phyloP scores from a whole-genome alignment of 2,113 vertebrate genomes.

The Manacus vitellinus region DNA sequence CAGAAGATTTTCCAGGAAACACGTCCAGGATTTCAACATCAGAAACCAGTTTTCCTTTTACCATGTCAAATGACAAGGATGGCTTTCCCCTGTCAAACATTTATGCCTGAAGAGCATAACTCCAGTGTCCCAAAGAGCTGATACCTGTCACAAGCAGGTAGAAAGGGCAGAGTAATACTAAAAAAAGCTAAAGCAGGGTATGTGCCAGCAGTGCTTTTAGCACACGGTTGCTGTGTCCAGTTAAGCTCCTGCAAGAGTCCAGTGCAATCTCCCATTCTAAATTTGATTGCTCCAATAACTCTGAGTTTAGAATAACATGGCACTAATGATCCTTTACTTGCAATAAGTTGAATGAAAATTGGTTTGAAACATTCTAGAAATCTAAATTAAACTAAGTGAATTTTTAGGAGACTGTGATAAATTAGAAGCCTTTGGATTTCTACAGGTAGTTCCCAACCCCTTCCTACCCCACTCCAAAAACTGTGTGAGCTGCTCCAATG shows the following conservation, averaged over 20 bases:
- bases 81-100: not conserved
- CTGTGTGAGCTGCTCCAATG: not conserved
- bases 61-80: not conserved
- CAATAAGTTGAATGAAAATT: not conserved
- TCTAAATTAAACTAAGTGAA: not conserved
- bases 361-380: not conserved
- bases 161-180: not conserved
- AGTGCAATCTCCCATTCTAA: not conserved
- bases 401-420: not conserved
- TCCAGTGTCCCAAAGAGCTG: not conserved
- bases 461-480: not conserved
- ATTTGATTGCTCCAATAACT: not conserved
- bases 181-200: not conserved
- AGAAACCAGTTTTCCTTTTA: not conserved
- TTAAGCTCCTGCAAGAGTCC: not conserved
- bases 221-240: rapidly evolving
- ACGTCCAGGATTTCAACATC: rapidly evolving
- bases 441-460: not conserved
- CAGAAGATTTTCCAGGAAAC: not conserved
- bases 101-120: not conserved
- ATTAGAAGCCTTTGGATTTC: not conserved
- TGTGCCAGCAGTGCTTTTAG: not conserved
- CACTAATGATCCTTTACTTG: not conserved
- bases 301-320: not conserved
- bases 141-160: not conserved